A percentile compares a stretch with the other conserved stretches of the same genome.
phyloP scores from a whole-genome alignment of 37 sponge, comb jelly and placozoan species.

The Tethya wilhelma region DNA sequence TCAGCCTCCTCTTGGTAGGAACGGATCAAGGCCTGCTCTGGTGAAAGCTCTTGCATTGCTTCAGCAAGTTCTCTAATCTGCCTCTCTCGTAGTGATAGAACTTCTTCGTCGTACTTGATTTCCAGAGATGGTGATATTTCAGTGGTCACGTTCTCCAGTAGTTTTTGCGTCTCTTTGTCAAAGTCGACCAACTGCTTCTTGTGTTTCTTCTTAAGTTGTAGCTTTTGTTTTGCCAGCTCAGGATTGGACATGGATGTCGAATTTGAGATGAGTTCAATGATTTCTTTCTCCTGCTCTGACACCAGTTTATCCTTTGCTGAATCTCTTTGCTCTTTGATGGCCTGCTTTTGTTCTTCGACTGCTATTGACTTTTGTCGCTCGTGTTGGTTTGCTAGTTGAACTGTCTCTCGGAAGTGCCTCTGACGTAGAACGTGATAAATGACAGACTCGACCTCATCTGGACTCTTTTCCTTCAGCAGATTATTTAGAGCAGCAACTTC shows the following conservation, averaged over 20 bases:
- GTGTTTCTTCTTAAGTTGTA: conserved; percentile 2
- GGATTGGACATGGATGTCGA: not conserved
- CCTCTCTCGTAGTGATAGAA: conserved; percentile 7
- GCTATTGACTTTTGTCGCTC: not conserved
- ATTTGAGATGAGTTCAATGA: not conserved
- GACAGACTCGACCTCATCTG: conserved; percentile 2
- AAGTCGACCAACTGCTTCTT: conserved; percentile 1
- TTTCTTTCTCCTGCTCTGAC: not conserved
- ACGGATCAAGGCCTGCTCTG: conserved; percentile 1
- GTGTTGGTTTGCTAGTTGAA: conserved; percentile 10
- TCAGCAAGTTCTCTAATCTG: conserved; percentile 16
- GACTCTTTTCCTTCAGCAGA: not conserved
- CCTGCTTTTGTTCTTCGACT: not conserved
- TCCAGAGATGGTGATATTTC: not conserved
- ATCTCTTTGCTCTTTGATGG: not conserved
- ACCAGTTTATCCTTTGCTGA: not conserved
- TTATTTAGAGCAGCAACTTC: not conserved
- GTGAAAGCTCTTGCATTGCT: not conserved
- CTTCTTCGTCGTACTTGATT: not conserved
- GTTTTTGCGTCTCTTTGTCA: conserved; percentile 10
- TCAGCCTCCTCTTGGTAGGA: conserved; percentile 7
- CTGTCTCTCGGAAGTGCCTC: conserved; percentile 12
- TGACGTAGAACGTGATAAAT: not conserved
- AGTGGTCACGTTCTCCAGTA: not conserved
- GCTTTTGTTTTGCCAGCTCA: conserved; percentile 4